phyloP scores from a whole-genome alignment of 2,113 vertebrate species.

The Chlamydotis undulata region DNA sequence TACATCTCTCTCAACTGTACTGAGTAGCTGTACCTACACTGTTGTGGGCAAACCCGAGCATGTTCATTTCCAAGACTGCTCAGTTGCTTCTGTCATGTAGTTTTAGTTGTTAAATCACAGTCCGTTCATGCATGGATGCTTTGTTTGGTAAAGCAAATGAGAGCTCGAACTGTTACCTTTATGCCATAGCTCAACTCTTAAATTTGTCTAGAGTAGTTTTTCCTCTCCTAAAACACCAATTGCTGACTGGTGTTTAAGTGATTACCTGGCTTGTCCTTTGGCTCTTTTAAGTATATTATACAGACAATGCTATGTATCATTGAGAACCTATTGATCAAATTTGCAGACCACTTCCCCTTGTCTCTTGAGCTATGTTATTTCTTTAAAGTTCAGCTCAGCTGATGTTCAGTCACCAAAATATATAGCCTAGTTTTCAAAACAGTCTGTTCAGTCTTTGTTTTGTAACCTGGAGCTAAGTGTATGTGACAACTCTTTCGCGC shows the following conservation, averaged over 20 bases:
- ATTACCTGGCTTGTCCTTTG: not conserved
- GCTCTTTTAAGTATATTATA: not conserved
- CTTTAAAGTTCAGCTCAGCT: not conserved
- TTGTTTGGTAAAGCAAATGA: not conserved
- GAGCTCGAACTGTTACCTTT: not conserved
- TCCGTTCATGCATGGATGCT: not conserved
- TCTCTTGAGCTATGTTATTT: too few species aligned
- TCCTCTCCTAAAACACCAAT: not conserved
- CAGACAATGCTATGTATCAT: too few species aligned
- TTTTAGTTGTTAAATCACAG: not conserved
- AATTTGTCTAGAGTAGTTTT: not conserved
- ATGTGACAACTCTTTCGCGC: not conserved
- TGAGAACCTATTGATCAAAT: not conserved
- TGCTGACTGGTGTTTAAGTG: not conserved
- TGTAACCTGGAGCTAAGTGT: not conserved
- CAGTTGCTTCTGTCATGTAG: not conserved
- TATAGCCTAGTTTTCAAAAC: not conserved
- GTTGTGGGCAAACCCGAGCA: not conserved
- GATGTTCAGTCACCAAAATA: not conserved
- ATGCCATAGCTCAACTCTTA: not conserved
- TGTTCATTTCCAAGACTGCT: not conserved
- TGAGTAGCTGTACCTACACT: not conserved
- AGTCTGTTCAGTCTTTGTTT: not conserved
- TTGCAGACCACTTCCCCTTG: not conserved
- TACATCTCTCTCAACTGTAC: accelerated